phyloP scores from a whole-genome alignment of 2,888 invertebrate genomes.

The Leptarthrus brevirostris region DNA sequence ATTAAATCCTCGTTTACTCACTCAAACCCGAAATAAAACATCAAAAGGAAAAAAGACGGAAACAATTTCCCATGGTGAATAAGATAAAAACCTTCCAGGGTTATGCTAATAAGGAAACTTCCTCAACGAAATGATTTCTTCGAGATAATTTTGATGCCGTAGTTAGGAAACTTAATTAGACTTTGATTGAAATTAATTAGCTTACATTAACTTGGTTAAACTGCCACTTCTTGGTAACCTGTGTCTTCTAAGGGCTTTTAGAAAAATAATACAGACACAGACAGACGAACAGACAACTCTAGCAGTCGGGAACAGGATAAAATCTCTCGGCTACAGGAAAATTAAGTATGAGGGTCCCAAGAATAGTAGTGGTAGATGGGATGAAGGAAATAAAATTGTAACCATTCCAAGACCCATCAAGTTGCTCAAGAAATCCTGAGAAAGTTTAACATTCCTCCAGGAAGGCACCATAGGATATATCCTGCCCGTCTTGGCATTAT shows the following conservation, averaged over 20 bases:
- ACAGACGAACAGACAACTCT: not conserved
- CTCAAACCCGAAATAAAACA: too few relatives aligned
- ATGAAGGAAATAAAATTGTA: constrained; percentile 36
- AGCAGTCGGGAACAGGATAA: too few relatives aligned
- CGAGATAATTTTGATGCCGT: constrained; percentile 42
- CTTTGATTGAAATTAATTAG: constrained; percentile 51
- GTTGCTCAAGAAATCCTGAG: constrained; percentile 29
- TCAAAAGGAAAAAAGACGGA: too few relatives aligned
- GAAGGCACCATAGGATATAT: constrained; percentile 13
- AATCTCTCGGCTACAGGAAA: not conserved
- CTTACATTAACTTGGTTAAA: constrained; percentile 50
- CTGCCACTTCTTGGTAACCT: constrained; percentile 25
- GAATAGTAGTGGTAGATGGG: not conserved
- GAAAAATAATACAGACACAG: not conserved
- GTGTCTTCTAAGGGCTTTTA: not conserved
- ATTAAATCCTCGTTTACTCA: too few relatives aligned
- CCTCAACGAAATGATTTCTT: constrained; percentile 38
- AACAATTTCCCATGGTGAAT: too few relatives aligned
- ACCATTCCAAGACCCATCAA: constrained; percentile 42
- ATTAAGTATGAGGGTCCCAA: not conserved
- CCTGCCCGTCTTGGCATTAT: constrained; percentile 35
- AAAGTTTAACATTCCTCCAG: constrained; percentile 29
- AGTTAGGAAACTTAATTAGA: constrained; percentile 49
- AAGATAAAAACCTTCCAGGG: too few relatives aligned
- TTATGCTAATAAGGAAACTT: constrained; percentile 45